A percentile compares a stretch with the other conserved stretches of the same genome.
Evolutionary conservation across 2,113 vertebrate species (phyloP).

Genomic region (Elgaria multicarinata): DNA sequence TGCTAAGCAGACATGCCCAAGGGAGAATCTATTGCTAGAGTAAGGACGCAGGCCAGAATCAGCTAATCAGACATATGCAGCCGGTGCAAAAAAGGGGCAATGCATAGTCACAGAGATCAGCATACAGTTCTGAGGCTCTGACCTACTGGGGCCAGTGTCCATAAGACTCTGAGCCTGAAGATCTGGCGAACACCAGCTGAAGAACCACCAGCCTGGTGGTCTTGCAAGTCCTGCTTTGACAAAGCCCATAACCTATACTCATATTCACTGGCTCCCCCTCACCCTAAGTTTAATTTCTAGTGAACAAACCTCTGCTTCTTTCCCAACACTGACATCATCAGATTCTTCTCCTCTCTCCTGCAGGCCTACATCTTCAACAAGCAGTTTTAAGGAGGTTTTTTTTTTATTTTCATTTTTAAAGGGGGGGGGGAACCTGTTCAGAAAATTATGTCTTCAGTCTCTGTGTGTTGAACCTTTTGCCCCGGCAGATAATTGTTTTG

Average conservation of each 20-base stretch:
- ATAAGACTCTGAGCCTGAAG: background rate
- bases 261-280: background rate
- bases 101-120: background rate
- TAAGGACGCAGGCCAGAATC: background rate
- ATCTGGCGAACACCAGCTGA: background rate
- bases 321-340: background rate
- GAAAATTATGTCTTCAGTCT: background rate
- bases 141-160: background rate
- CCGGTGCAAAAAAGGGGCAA: background rate
- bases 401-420: conserved; percentile 3
- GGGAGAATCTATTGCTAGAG: background rate
- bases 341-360: background rate
- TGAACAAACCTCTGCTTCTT: background rate
- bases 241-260: background rate
- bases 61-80: background rate
- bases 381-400: background rate
- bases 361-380: background rate
- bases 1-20: background rate
- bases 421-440: background rate
- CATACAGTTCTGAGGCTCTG: background rate
- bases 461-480: background rate
- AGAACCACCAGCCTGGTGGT: background rate
- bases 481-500: background rate
- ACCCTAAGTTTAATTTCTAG: background rate
- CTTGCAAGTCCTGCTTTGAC: background rate